Evolutionary conservation across 2,888 invertebrate genomes (phyloP).

Genomic region (Adineta ricciae): DNA sequence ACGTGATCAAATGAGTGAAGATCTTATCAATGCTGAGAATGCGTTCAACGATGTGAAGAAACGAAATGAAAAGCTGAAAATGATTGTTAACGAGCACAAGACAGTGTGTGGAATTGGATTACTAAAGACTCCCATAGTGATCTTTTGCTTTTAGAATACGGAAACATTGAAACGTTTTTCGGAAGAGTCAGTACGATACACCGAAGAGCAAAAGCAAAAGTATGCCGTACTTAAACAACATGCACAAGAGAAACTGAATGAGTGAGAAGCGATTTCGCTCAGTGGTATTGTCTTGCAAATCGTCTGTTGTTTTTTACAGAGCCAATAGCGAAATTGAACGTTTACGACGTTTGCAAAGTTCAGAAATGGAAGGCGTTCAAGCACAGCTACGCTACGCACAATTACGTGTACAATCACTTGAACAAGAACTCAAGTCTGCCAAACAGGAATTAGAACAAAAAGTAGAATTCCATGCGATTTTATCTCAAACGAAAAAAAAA

Average conservation of each 20-base stretch:
- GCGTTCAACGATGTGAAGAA: neutral
- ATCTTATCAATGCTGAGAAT: neutral
- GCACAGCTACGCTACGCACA: slow-evolving; percentile 79
- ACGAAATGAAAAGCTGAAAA: slow-evolving; percentile 17
- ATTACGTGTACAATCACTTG: slow-evolving; percentile 70
- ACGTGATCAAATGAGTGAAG: slow-evolving; percentile 23
- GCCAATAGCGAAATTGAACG: slow-evolving; percentile 73
- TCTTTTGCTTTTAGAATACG: slow-evolving; percentile 1
- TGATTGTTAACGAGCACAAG: neutral
- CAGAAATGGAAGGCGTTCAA: slow-evolving; percentile 70
- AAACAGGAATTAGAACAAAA: slow-evolving; percentile 71
- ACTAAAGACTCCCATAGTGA: too few species aligned
- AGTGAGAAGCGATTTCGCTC: slow-evolving; percentile 51
- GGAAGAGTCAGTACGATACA: slow-evolving; percentile 18
- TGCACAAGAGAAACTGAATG: slow-evolving; percentile 77
- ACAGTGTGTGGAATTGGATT: neutral
- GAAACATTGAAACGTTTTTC: slow-evolving; percentile 16
- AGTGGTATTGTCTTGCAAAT: neutral
- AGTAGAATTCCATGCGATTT: slow-evolving; percentile 39
- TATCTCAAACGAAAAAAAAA: neutral
- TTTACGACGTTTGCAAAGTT: slow-evolving; percentile 61
- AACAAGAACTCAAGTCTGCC: slow-evolving; percentile 42
- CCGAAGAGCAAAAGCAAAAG: slow-evolving; percentile 62
- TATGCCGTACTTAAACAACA: slow-evolving; percentile 76
- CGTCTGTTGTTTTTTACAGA: slow-evolving; percentile 43